These are phyloP conservation scores for Athrips mouffetella DNA, from an alignment of 2,888 invertebrate genomes.

Conservation along the genomic window DNA sequence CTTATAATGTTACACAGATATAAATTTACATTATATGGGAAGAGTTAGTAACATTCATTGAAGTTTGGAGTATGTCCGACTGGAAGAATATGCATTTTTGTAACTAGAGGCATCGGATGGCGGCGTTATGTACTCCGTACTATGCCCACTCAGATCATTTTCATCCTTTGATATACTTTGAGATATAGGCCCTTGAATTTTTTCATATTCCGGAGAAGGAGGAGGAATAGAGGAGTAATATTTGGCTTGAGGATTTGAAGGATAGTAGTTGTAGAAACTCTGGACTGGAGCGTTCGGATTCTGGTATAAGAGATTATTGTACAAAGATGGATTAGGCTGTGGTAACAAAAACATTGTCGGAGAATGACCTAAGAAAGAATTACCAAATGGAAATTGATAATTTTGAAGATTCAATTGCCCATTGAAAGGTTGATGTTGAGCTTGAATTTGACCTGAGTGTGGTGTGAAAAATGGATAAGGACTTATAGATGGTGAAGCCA, in stretches of 20 bases:
- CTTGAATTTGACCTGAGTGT: slow-evolving; percentile 36
- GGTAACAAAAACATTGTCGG: slow-evolving; percentile 58
- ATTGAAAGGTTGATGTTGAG: slow-evolving; percentile 44
- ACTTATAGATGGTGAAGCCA: slow-evolving; percentile 41
- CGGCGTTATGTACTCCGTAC: slow-evolving; percentile 50
- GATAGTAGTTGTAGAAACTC: slow-evolving; percentile 62
- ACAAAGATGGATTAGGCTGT: slow-evolving; percentile 55
- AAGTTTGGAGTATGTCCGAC: slow-evolving; percentile 48
- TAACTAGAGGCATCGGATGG: slow-evolving; percentile 54
- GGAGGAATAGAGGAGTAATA: slow-evolving; percentile 49
- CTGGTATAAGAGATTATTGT: slow-evolving; percentile 53
- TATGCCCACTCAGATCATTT: slow-evolving; percentile 48
- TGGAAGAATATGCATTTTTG: slow-evolving; percentile 51
- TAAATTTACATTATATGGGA: background rate
- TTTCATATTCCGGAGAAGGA: slow-evolving; percentile 54
- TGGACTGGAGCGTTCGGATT: slow-evolving; percentile 48
- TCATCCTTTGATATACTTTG: slow-evolving; percentile 60
- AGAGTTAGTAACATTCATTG: slow-evolving; percentile 23
- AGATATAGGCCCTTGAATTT: slow-evolving; percentile 41
- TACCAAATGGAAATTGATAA: slow-evolving; percentile 45
- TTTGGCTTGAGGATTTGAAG: slow-evolving; percentile 55
- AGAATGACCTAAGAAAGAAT: slow-evolving; percentile 53
- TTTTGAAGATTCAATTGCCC: slow-evolving; percentile 49
- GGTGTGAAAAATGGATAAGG: slow-evolving; percentile 48
- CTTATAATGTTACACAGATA: background rate